Evolutionary conservation across 2,113 vertebrate species (phyloP), one percentile per base, ranked within the genome.

Genomic region (Lucifuga dentata): DNA sequence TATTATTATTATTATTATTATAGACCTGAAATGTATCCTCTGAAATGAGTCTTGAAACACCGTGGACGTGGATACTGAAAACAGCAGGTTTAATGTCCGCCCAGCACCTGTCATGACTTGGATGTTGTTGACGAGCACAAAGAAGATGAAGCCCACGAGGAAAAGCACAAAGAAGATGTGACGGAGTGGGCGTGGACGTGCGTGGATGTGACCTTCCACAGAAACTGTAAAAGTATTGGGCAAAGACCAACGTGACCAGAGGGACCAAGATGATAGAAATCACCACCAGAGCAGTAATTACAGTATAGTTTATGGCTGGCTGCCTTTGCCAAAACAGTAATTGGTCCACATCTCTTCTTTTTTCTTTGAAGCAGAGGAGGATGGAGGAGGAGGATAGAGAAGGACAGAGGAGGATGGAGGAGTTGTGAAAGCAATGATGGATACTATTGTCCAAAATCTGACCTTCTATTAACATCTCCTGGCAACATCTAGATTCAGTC

Each of bases 381-480:
- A n/a, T n/a, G n/a, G n/a, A n/a, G n/a, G n/a, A n/a, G n/a, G n/a
- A n/a, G n/a, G n/a, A n/a, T n/a, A n/a, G n/a, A n/a, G n/a, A n/a
- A n/a, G n/a, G n/a, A n/a, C 88, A 88, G 93, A 92, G 91, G 90
- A 81, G 94, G 94, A 95, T 92, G 92, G 93, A 78, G 73, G 84
- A 93, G 93, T 92, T 91, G 91, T 93, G 93, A 95, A 94, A 93
- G 92, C 91, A 95, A 93, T 93, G 94, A 95, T 93, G 92, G 95
- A 94, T 92, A 94, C 93, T 91, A 95, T 96, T 96, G 95, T 96
- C 93, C 93, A 85, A 90, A 79, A 90, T 44, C 71, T 95, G 95
- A 97, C 95, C 95, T 93, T 92, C 95, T 93, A 95, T 97, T 97
- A 96, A 95, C 94, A 95, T 93, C 86, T 92, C 92, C 93, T 94